Base-by-base conservation (phyloP, 2,113 vertebrate species). In the Epinephelus moara region DNA sequence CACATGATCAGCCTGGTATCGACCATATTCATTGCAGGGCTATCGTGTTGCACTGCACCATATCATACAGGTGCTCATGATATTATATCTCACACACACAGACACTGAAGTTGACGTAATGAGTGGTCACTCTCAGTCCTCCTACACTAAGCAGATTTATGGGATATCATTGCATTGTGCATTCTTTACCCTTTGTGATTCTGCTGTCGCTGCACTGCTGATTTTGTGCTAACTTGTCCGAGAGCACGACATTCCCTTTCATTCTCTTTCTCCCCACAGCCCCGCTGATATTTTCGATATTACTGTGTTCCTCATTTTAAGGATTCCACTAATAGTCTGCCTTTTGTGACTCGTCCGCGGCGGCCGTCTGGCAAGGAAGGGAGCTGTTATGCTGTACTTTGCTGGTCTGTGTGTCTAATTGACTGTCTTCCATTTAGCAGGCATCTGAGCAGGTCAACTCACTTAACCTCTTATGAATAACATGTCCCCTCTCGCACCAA, bases 401-500 rank as follows among this genome's bases (percentile, higher is more conserved):
- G 45, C 75, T 47, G 80, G 47, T 62, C 79, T 76, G 67, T 75
- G 77, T 70, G 64, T 82, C 81, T 93, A 90, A 90, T 91, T 92
- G 91, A 91, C 92, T 78, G 78, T 88, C 78, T 84, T 89, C 70
- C 85, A 64, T 92, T 93, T 89, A 81, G 85, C 85, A 79, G 87
- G 81, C 86, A 76, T 89, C 83, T 86, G 88, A 93, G 70, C 92
- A 89, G 93, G 91, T 93, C 89, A 91, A 60, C 79, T 90, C 88
- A 92, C 87, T 93, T 93, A 92, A 94, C 90, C 91, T 90, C 88
- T 82, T 80, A 88, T 86, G 91, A 93, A 94, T 90, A 93, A 91
- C 92, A 90, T 47, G 93, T 88, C 89, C 80, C 76, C 84, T 82
- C 74, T 57, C n/a, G 55, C 78, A 72, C 67, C 60, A 56, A 88